These are phyloP conservation scores for Lampropteryx suffumata DNA, from an alignment of 2,888 invertebrate species.

Conservation along the genomic window DNA sequence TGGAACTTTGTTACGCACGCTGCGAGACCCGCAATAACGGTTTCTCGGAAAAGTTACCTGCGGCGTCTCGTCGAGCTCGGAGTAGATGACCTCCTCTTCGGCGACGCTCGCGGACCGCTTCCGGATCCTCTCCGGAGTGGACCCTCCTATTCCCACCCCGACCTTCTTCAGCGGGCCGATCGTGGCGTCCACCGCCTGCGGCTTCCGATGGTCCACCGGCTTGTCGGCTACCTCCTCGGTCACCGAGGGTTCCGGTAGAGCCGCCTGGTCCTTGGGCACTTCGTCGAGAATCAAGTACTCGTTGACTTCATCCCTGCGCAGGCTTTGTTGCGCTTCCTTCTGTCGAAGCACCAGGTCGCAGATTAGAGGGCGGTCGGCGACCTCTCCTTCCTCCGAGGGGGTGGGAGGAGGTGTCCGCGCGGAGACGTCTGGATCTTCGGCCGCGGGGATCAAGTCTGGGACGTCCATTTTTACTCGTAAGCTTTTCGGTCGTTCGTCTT, in stretches of 20 bases:
- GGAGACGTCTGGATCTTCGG: not conserved
- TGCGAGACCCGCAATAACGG: not conserved
- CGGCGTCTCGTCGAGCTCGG: conserved; percentile 63
- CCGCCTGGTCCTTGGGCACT: conserved; percentile 56
- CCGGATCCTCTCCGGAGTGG: conserved; percentile 26
- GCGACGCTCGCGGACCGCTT: conserved; percentile 12
- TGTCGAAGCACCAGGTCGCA: conserved; percentile 38
- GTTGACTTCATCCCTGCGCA: conserved; percentile 47
- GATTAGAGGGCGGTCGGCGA: conserved; percentile 40
- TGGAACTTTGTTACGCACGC: not conserved
- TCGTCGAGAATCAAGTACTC: conserved; percentile 65
- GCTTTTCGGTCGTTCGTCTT: conserved; percentile 35
- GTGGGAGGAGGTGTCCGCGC: conserved; percentile 2
- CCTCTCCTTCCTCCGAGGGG: conserved; percentile 13
- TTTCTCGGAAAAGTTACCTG: conserved; percentile 66
- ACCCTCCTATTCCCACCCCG: conserved; percentile 25
- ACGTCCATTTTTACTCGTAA: conserved; percentile 1
- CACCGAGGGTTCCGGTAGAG: conserved; percentile 63
- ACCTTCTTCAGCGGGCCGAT: conserved; percentile 18
- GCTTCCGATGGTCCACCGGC: not conserved
- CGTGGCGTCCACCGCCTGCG: conserved; percentile 11
- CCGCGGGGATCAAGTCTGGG: conserved; percentile 8
- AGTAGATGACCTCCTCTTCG: conserved; percentile 65
- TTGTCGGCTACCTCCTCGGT: conserved; percentile 36
- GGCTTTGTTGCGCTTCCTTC: conserved; percentile 12